Evolutionary conservation across 1,140 invertebrate genomes (phyloP).

Genomic region (Zaprionus taronus): DNA sequence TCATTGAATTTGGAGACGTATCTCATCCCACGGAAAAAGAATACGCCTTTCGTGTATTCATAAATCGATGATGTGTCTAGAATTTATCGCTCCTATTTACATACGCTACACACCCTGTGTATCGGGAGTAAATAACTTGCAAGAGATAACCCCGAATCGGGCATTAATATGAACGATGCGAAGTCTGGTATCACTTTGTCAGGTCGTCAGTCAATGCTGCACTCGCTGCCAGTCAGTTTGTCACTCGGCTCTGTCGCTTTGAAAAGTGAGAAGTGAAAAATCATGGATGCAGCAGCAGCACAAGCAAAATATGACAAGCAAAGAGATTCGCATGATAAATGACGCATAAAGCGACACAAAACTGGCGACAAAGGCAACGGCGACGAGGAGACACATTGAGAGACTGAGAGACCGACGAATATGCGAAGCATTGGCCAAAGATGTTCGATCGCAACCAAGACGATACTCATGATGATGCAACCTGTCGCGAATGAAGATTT

Average conservation of each 20-base stretch:
- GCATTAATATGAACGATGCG: conserved; percentile 34
- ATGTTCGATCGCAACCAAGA: conserved; percentile 15
- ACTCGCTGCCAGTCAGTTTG: conserved; percentile 53
- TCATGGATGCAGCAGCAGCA: conserved; percentile 50
- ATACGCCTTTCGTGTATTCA: conserved; percentile 2
- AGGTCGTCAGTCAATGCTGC: conserved; percentile 48
- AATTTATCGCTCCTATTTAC: not conserved
- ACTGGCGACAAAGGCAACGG: conserved; percentile 47
- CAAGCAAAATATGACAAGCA: conserved; percentile 64
- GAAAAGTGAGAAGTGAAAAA: conserved; percentile 68
- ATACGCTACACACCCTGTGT: not conserved
- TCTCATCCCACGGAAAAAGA: conserved; percentile 64
- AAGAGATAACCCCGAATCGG: conserved; percentile 9
- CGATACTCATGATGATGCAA: conserved; percentile 54
- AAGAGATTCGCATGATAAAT: conserved; percentile 73
- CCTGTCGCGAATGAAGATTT: conserved; percentile 72
- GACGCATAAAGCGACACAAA: conserved; percentile 70
- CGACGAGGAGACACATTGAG: not conserved
- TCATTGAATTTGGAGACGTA: conserved; percentile 41
- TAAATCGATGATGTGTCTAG: not conserved
- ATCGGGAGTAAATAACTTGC: not conserved
- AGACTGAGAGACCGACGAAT: conserved; percentile 50
- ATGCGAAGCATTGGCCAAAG: conserved; percentile 39
- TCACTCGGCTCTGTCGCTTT: conserved; percentile 49
- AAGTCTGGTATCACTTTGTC: conserved; percentile 35